phyloP scores from a whole-genome alignment of 2,113 vertebrate species.

The Ovibos moschatus region DNA sequence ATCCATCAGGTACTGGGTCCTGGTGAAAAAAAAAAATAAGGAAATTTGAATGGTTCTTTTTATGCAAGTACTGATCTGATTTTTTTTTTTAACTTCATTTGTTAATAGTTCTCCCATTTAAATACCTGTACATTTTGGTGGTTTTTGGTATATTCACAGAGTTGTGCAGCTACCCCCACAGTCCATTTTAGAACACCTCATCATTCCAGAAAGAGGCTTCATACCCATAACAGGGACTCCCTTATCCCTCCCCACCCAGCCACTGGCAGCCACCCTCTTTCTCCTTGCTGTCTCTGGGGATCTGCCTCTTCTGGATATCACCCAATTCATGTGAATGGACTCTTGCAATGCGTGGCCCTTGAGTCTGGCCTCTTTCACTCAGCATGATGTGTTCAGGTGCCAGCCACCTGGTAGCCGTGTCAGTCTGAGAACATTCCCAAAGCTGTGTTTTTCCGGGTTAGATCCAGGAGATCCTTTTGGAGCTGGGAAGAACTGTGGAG shows the following conservation, averaged over 20 bases:
- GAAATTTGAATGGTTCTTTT: neutral
- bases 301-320: neutral
- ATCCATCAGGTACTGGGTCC: no score
- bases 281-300: neutral
- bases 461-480: neutral
- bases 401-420: neutral
- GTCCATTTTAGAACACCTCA: neutral
- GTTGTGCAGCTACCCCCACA: no score
- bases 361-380: neutral
- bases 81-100: neutral
- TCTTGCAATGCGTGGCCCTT: neutral
- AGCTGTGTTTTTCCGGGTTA: neutral
- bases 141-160: neutral
- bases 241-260: fast-evolving
- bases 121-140: neutral
- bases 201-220: neutral
- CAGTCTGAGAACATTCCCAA: neutral
- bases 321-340: neutral
- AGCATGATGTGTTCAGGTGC: neutral
- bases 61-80: neutral
- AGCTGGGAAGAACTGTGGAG: neutral
- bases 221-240: neutral
- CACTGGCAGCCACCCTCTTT: neutral
- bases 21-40: neutral
- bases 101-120: neutral